phyloP scores from a whole-genome alignment of 1,140 invertebrate species.

The Orchestia grillus region DNA sequence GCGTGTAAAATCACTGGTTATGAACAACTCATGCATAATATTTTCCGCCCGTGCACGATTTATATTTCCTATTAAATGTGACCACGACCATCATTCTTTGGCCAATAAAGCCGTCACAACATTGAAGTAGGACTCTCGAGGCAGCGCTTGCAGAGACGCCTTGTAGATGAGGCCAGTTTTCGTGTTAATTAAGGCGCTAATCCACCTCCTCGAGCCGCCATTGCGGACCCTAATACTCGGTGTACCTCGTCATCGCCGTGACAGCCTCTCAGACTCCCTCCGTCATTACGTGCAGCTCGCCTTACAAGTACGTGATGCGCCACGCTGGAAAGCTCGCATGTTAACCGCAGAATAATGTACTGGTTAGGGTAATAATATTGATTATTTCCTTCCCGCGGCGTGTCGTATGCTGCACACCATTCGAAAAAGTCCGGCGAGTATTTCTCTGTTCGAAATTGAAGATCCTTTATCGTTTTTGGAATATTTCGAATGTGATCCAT shows the following conservation, averaged over 20 bases:
- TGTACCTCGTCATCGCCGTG: neutral
- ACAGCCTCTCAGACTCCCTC: neutral
- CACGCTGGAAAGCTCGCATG: neutral
- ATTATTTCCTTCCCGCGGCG: neutral
- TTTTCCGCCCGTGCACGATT: neutral
- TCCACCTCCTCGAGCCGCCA: neutral
- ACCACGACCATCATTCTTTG: neutral
- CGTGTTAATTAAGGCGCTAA: slow-evolving; percentile 13
- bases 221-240: neutral
- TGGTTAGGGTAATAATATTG: neutral
- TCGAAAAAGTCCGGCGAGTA: neutral
- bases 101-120: neutral
- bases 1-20: too few relatives aligned
- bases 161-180: slow-evolving; percentile 16
- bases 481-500: neutral
- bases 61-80: neutral
- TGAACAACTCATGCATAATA: too few relatives aligned
- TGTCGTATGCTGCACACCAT: neutral
- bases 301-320: neutral
- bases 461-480: neutral
- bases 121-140: neutral
- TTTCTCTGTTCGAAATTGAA: neutral
- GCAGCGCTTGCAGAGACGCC: neutral
- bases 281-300: neutral
- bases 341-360: neutral